A percentile compares a stretch with the other conserved stretches of the same genome.
Conservation (phyloP, 2,113 vertebrate genomes). For the Pampusana beccarii region DNA sequence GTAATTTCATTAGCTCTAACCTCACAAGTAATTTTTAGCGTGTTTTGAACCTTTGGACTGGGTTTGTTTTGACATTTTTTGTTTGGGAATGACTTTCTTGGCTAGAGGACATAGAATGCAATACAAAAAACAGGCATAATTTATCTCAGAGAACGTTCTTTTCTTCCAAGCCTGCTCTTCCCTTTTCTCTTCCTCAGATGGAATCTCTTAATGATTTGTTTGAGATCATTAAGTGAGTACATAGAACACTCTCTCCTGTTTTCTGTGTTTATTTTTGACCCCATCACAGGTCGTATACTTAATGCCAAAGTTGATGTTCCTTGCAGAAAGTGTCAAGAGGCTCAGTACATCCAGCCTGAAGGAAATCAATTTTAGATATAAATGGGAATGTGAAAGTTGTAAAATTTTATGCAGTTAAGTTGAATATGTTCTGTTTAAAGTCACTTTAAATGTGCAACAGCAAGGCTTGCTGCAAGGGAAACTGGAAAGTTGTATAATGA, state of each 20-base stretch:
- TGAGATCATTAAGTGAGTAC: background rate
- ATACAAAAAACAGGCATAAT: background rate
- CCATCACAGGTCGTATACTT: background rate
- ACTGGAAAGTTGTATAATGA: background rate
- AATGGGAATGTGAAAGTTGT: constrained; percentile 13
- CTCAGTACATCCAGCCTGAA: background rate
- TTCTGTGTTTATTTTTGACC: background rate
- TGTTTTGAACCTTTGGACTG: background rate
- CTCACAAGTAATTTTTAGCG: background rate
- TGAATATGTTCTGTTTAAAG: constrained; percentile 26
- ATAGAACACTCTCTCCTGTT: background rate
- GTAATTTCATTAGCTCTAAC: background rate
- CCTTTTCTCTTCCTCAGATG: background rate
- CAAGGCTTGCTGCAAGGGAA: background rate
- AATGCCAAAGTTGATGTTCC: background rate
- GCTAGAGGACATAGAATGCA: background rate
- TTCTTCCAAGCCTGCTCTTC: background rate
- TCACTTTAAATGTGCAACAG: background rate
- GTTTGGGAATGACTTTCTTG: background rate
- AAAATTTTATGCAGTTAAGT: constrained; percentile 33
- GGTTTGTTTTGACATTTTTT: background rate
- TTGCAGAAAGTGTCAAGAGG: constrained; percentile 14
- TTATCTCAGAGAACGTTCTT: background rate
- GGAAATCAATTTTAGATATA: constrained; percentile 23
- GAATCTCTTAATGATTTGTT: background rate